Percentiles rank a stretch among this genome's conserved stretches.
Evolutionary conservation across 2,797 vertebrate species (phyloP).

Genomic region (Leptoclinus maculatus): DNA sequence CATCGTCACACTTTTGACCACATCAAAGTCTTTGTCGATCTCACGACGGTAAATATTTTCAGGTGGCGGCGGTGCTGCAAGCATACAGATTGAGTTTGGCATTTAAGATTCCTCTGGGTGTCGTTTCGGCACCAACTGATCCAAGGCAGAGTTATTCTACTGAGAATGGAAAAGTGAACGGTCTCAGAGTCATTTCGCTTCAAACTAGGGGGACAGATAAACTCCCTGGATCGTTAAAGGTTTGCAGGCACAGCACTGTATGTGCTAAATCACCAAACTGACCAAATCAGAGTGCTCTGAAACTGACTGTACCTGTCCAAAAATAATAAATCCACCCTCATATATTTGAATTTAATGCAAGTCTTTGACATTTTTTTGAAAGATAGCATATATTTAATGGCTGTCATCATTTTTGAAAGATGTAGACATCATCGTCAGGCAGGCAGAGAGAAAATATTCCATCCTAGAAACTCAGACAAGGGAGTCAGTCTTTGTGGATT

Average conservation of each 20-base stretch:
- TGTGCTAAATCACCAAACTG: constrained; percentile 12
- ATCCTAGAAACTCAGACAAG: constrained; percentile 23
- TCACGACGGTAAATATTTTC: constrained; percentile 43
- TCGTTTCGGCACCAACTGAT: constrained; percentile 53
- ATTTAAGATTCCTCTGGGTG: constrained; percentile 62
- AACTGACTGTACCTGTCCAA: background rate
- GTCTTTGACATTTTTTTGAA: constrained; percentile 12
- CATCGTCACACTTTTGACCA: constrained; percentile 46
- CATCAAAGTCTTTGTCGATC: constrained; percentile 32
- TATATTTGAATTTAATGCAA: constrained; percentile 17
- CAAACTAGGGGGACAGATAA: constrained; percentile 21
- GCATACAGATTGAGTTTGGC: constrained; percentile 50
- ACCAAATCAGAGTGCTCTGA: background rate
- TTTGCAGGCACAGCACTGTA: background rate
- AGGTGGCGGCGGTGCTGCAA: background rate
- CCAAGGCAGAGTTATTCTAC: constrained; percentile 37
- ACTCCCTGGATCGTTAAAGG: background rate
- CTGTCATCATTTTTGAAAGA: constrained; percentile 27
- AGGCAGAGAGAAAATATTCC: constrained; percentile 31
- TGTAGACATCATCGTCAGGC: constrained; percentile 35
- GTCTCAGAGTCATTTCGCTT: constrained; percentile 29
- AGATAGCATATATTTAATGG: constrained; percentile 1
- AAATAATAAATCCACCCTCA: background rate
- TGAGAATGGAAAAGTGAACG: constrained; percentile 52
- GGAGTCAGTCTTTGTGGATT: constrained; percentile 50